Base-by-base conservation (phyloP, 1,140 invertebrate species). In the Dinoponera quadriceps region DNA sequence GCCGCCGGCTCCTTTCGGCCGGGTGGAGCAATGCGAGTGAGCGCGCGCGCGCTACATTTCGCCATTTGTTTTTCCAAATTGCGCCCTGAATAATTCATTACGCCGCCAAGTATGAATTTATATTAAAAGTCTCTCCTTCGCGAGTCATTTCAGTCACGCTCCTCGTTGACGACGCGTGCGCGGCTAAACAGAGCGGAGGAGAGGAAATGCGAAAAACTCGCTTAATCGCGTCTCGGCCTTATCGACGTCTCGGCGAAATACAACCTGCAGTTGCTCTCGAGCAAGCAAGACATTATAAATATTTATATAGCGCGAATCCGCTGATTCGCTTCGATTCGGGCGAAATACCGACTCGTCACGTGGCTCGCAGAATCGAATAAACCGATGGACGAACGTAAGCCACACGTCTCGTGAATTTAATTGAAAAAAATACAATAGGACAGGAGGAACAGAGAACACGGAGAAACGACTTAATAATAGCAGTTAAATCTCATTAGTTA, bases 81-180 rank as follows among this genome's bases (percentile, higher is more conserved):
- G 77, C 77, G 49, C 68, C 62, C 63, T 91, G 90, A 91, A 91
- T 91, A 89, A 91, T 91, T 89, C 90, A 90, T 89, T 59, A 57
- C 25, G 55, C 54, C 57, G 62, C 73, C 66, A 57, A 63, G 84
- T 84, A 91, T 91, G 86, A 91, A 91, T 91, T 89, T 88, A 87
- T 90, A 90, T 90, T 89, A 90, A 91, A 91, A 86, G 81, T 77
- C 65, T 65, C 71, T 83, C 84, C 60, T 75, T 65, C 33, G 85
- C 74, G 44, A 72, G 71, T 88, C 85, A 87, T 87, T 87, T 82
- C 59, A 87, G 83, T 82, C 78, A 62, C 78, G 82, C 78, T 78
- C 54, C 66, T 60, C 65, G 62, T 59, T 29, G 22, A 48, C 65
- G 33, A 33, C 29, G 63, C 22, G 18, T 66, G 48, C 48, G 16